These are phyloP conservation scores for Holothuria scabra DNA, from an alignment of 53 echinoderm and acorn worm genomes.

Conservation along the genomic window DNA sequence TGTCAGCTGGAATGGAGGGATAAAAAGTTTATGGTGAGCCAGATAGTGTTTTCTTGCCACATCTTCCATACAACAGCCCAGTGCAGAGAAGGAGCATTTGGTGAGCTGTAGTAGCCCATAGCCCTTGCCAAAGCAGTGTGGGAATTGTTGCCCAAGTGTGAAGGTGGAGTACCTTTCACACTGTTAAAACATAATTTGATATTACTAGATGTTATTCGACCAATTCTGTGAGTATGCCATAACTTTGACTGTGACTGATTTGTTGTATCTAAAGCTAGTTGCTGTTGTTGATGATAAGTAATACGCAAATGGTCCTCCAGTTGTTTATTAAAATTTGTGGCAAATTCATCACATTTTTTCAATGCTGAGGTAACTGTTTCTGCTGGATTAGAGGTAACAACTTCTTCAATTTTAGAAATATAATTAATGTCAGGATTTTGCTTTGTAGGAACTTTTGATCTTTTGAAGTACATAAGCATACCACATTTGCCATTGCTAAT, in stretches of 20 bases:
- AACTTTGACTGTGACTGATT: slow-evolving; percentile 38
- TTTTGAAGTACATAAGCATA: slow-evolving; percentile 53
- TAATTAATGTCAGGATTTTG: slow-evolving; percentile 49
- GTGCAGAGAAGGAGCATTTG: too few relatives aligned
- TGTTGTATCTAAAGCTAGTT: slow-evolving; percentile 1
- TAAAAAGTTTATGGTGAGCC: slow-evolving; percentile 61
- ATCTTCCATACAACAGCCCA: slow-evolving; percentile 66
- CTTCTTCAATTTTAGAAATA: not conserved
- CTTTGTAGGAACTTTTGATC: slow-evolving; percentile 1
- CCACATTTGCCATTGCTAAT: slow-evolving; percentile 79
- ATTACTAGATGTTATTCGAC: slow-evolving; percentile 62
- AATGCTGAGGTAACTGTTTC: not conserved
- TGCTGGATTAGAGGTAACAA: not conserved
- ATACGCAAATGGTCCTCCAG: not conserved
- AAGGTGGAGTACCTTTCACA: slow-evolving; percentile 36
- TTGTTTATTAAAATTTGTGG: not conserved
- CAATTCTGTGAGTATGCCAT: slow-evolving; percentile 54
- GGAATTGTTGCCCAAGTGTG: not conserved
- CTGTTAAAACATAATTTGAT: slow-evolving; percentile 38
- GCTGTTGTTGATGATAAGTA: slow-evolving; percentile 54
- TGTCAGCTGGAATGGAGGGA: too few relatives aligned
- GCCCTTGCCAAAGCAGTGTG: slow-evolving; percentile 58
- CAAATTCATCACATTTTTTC: not conserved
- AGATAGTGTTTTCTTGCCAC: slow-evolving; percentile 60
- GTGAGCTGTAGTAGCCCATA: too few relatives aligned